Evolutionary conservation across 2,797 vertebrate genomes (phyloP).

Genomic region (Sphaeramia orbicularis): DNA sequence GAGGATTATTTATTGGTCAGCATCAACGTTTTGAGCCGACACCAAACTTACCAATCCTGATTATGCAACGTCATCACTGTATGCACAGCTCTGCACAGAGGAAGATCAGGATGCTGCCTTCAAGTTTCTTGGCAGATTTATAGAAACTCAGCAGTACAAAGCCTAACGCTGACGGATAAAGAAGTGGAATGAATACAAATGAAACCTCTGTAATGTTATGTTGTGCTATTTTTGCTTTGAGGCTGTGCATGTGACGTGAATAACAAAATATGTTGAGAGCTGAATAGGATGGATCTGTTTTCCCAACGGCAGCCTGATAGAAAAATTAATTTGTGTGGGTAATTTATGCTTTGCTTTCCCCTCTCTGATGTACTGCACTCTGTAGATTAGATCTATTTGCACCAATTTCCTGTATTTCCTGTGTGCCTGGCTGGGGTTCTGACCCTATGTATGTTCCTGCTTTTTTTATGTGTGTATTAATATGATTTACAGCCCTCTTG

Average conservation of each 20-base stretch:
- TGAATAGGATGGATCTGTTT: conserved; percentile 38
- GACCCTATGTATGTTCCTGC: conserved; percentile 25
- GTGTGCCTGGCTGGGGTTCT: conserved; percentile 20
- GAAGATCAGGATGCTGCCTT: conserved; percentile 34
- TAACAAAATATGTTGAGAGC: not conserved
- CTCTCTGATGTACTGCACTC: conserved; percentile 34
- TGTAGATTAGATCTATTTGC: conserved; percentile 47
- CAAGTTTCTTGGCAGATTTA: conserved; percentile 25
- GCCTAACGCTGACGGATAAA: not conserved
- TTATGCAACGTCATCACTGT: conserved; percentile 71
- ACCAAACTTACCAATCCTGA: conserved; percentile 54
- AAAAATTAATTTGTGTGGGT: conserved; percentile 28
- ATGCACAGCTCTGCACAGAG: conserved; percentile 12
- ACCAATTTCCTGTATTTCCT: conserved; percentile 34
- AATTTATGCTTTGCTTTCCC: conserved; percentile 44
- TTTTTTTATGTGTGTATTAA: conserved; percentile 11
- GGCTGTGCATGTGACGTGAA: not conserved
- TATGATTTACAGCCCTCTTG: conserved; percentile 50
- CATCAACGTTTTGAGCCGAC: conserved; percentile 50
- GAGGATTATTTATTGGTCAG: conserved; percentile 72
- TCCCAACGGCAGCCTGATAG: conserved; percentile 17
- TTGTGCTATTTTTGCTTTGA: conserved; percentile 16
- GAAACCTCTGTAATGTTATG: not conserved
- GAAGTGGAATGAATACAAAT: conserved; percentile 7
- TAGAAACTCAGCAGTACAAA: not conserved